Conservation (phyloP, 2,888 invertebrate genomes). For the Clanis bilineata region DNA sequence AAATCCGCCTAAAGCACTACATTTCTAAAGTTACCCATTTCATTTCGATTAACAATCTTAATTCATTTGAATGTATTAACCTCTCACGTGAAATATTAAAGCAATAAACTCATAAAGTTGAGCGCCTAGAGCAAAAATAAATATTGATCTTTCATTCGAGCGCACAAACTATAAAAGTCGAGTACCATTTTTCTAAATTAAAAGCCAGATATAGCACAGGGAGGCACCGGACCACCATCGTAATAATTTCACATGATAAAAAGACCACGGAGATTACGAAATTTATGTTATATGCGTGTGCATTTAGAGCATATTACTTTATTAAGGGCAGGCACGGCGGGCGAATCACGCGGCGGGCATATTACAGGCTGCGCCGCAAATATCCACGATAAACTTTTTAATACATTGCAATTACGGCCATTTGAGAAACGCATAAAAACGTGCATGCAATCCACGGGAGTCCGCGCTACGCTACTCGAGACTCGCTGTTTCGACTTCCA, state of each 20-base stretch:
- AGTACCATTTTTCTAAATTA: conserved; percentile 71
- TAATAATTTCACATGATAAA: conserved; percentile 76
- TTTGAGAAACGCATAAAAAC: conserved; percentile 71
- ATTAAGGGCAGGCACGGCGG: conserved; percentile 75
- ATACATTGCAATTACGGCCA: conserved; percentile 73
- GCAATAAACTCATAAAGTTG: conserved; percentile 37
- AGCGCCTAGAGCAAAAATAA: conserved; percentile 64
- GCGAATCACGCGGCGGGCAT: conserved; percentile 56
- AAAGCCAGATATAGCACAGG: conserved; percentile 64
- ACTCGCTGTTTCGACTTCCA: conserved; percentile 53
- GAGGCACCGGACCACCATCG: conserved; percentile 67
- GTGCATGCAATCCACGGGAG: conserved; percentile 58
- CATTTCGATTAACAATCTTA: conserved; percentile 12
- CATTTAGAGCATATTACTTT: conserved; percentile 81
- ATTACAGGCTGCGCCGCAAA: conserved; percentile 55
- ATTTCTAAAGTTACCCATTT: background rate
- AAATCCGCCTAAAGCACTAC: conserved; percentile 5
- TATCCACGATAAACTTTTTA: conserved; percentile 68
- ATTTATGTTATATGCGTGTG: conserved; percentile 79
- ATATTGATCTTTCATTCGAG: conserved; percentile 57
- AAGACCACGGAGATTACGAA: conserved; percentile 68
- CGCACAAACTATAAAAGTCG: conserved; percentile 52
- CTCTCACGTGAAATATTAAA: conserved; percentile 15
- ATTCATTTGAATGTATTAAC: conserved; percentile 1
- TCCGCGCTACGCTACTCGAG: conserved; percentile 45